Percentiles rank a stretch among this genome's conserved stretches.
Evolutionary conservation across 2,797 vertebrate species (phyloP).

Genomic region (Peromyscus melanophrys): DNA sequence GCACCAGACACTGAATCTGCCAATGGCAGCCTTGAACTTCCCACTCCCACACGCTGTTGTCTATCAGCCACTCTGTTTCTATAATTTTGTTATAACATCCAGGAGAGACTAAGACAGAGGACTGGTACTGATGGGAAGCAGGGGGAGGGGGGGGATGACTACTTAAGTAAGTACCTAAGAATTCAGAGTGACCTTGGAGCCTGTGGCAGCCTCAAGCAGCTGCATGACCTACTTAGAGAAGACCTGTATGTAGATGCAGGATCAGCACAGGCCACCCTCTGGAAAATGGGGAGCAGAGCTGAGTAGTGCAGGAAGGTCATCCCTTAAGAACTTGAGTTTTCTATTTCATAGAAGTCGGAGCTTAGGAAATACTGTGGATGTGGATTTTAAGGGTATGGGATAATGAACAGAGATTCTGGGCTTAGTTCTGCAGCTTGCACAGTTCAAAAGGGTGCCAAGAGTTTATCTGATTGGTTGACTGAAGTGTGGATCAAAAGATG

Average conservation of each 20-base stretch:
- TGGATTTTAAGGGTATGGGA: not conserved
- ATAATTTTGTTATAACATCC: not conserved
- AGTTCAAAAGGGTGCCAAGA: not conserved
- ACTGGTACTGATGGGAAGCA: no score
- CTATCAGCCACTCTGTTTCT: not conserved
- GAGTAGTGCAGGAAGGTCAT: not conserved
- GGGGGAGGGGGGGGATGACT: no score
- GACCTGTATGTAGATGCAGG: not conserved
- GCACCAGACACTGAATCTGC: no score
- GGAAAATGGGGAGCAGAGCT: not conserved
- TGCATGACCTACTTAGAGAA: not conserved
- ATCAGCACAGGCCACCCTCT: not conserved
- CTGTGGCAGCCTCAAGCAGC: not conserved
- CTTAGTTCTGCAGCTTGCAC: not conserved
- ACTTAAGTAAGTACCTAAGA: no score
- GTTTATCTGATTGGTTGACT: not conserved
- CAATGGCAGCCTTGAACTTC: no score
- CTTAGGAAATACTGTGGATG: not conserved
- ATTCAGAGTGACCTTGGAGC: not conserved
- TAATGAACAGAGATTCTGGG: not conserved
- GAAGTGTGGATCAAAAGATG: not conserved
- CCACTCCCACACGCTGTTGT: not conserved
- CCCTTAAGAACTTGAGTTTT: not conserved
- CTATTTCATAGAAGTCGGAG: not conserved
- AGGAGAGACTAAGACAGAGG: not conserved